Base-by-base conservation (phyloP, 2,797 vertebrate genomes). In the Carcharodon carcharias region DNA sequence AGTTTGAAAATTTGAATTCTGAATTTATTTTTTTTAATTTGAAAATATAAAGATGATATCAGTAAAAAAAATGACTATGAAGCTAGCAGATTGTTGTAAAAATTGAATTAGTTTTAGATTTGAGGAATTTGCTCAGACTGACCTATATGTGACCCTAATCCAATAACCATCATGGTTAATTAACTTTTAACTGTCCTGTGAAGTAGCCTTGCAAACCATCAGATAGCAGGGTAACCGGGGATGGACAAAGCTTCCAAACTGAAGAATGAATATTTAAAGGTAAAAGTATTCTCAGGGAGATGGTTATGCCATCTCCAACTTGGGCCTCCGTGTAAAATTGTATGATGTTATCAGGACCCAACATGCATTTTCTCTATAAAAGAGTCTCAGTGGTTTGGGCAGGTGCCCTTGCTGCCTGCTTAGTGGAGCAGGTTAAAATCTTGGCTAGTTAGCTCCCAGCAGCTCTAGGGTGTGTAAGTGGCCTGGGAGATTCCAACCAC, bases 21-120 rank as follows among this genome's bases (percentile, higher is more conserved):
- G 56, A 18, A 9, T 89, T 23, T 35, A 4, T 31, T 40, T 93
- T 65, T 2, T 97, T 97, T 97, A 97, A 97, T 40, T 35, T 93
- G n/a, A 40, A 26, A 93, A 65, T 92, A 89, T 50, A 58, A 89
- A 97, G 97, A 97, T 97, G 97, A 97, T 97, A 97, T 97, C 97
- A 96, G 96, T 97, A 97, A 97, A 97, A 97, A 96, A 2, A 67
- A 67, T 54, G n/a, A 61, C 28, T 9, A 89, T 89, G 82, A 16
- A 35, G 54, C 14, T 56, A 11, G 58, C 54, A 58, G 56, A 58
- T 89, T 89, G 87, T 89, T 35, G 87, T 58, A 89, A 35, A 89
- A 89, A 28, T 3, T 54, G 7, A 73, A 35, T 73, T 73, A 58
- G 31, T 58, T 35, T 11, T 56, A 23, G 54, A 1, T 14, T 58